Percentiles rank a stretch among this genome's conserved stretches.
phyloP scores from a whole-genome alignment of 2,113 vertebrate genomes.

The Crotalus tigris region DNA sequence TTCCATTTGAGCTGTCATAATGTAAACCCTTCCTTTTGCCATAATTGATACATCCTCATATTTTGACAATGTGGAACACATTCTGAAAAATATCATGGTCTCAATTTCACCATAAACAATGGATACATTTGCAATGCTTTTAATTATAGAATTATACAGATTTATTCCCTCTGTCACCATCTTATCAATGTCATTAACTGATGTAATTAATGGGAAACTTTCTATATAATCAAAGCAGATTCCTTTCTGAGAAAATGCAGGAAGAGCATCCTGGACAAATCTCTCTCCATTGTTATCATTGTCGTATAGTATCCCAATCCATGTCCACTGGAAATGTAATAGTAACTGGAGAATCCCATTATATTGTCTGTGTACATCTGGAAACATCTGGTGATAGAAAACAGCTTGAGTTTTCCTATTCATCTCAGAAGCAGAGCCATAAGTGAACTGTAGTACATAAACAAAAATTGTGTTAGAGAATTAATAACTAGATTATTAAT shows the following conservation, averaged over 20 bases:
- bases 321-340: not conserved
- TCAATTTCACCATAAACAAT: not conserved
- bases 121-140: not conserved
- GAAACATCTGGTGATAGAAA: not conserved
- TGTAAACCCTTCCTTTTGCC: not conserved
- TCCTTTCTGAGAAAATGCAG: too few relatives aligned
- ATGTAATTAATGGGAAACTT: not conserved
- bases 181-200: not conserved
- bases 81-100: not conserved
- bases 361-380: not conserved
- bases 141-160: not conserved
- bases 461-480: not conserved
- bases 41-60: not conserved
- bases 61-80: not conserved
- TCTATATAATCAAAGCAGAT: too few relatives aligned
- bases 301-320: not conserved
- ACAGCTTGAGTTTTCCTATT: not conserved
- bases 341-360: not conserved
- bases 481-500: not conserved
- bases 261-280: too few relatives aligned
- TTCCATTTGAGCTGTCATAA: not conserved
- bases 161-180: not conserved
- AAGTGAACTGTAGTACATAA: not conserved
- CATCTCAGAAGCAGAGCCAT: not conserved
- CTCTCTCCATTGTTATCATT: not conserved